A percentile compares a stretch with the other conserved stretches of the same genome.
Conservation (phyloP, 1,140 invertebrate species). For the Drosophila kepulauana region DNA sequence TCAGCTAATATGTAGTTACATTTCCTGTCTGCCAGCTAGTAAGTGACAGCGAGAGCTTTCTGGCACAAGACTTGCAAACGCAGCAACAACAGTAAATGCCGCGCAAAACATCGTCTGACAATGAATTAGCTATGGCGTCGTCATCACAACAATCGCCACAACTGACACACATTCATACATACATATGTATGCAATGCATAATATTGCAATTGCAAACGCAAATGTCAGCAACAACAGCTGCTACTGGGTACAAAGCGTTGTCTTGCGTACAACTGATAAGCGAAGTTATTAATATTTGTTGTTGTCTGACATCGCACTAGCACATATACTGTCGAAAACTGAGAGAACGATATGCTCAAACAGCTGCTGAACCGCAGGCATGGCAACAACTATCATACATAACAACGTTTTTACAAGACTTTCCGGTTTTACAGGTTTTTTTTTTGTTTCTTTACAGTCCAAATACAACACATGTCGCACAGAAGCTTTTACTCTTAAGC, state of each 20-base stretch:
- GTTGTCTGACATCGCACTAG: constrained; percentile 16
- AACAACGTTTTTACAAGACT: constrained; percentile 60
- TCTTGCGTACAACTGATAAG: constrained; percentile 68
- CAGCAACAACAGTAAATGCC: constrained; percentile 17
- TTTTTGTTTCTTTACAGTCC: not conserved
- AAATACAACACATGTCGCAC: constrained; percentile 20
- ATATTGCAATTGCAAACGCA: constrained; percentile 24
- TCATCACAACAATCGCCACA: constrained; percentile 16
- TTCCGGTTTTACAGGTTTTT: constrained; percentile 77
- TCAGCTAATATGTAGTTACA: constrained; percentile 1
- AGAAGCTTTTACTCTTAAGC: constrained; percentile 53
- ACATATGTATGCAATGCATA: constrained; percentile 7
- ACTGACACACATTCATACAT: constrained; percentile 7
- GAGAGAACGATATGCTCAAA: constrained; percentile 26
- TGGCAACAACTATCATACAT: constrained; percentile 48
- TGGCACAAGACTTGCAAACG: not conserved
- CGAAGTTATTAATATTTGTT: constrained; percentile 58
- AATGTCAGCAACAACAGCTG: constrained; percentile 65
- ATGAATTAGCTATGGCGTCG: constrained; percentile 26
- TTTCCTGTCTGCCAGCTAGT: constrained; percentile 34
- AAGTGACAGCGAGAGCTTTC: constrained; percentile 20
- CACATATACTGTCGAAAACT: constrained; percentile 10
- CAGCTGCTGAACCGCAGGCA: constrained; percentile 48
- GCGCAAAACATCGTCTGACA: constrained; percentile 23
- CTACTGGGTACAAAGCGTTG: constrained; percentile 46